Percentiles rank a stretch among this genome's conserved stretches.
Evolutionary conservation across 2,888 invertebrate species (phyloP).

Genomic region (Nemotelus pantherinus): DNA sequence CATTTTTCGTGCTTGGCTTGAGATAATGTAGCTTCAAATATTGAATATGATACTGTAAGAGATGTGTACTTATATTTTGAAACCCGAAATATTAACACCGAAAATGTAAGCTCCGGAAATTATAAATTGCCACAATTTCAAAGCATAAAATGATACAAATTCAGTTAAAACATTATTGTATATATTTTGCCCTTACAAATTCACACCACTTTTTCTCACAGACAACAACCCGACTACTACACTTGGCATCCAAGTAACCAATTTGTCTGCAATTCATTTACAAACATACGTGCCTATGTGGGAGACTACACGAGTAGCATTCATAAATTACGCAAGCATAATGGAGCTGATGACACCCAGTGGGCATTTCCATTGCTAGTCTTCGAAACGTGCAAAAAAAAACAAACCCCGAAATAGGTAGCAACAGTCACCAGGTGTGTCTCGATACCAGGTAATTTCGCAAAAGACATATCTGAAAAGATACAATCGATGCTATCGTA

Average conservation of each 20-base stretch:
- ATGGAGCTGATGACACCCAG: conserved; percentile 34
- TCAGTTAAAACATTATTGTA: no score
- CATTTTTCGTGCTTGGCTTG: no score
- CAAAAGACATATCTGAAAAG: not conserved
- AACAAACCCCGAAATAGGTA: not conserved
- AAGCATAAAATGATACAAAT: no score
- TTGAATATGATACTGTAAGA: no score
- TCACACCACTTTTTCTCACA: no score
- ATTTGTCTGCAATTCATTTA: conserved; percentile 27
- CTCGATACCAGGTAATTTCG: conserved; percentile 17
- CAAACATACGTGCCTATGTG: not conserved
- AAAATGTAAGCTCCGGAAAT: no score
- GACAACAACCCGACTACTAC: no score
- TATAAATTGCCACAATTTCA: no score
- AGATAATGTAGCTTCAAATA: no score
- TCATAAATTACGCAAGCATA: conserved; percentile 36
- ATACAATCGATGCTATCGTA: conserved; percentile 1
- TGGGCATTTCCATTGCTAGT: conserved; percentile 29
- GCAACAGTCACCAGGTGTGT: conserved; percentile 25
- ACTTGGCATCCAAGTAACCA: not conserved
- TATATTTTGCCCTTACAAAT: no score
- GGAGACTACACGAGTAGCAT: conserved; percentile 23
- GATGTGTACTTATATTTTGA: no score
- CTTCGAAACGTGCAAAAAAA: not conserved
- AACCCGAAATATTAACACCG: no score